Base-by-base conservation (phyloP, 2,113 vertebrate genomes). In the Pristiophorus japonicus region DNA sequence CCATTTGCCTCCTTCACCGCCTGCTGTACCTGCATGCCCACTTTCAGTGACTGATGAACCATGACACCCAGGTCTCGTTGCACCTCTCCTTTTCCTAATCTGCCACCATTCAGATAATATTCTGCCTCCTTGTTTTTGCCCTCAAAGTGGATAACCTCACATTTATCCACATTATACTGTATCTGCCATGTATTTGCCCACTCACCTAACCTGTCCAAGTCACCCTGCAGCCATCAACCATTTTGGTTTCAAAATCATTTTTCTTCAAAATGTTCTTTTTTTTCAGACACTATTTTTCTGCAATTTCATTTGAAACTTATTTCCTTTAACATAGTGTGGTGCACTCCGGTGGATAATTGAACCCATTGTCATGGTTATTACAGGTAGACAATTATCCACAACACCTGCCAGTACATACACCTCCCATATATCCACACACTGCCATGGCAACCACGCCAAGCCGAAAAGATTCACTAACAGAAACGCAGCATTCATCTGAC, bases 221-320 rank as follows among this genome's bases (percentile, higher is more conserved):
- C n/a, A n/a, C n/a, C n/a, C n/a, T n/a, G n/a, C n/a, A n/a, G n/a
- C n/a, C 88, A 63, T 92, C 88, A 92, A 92, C 59, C 59, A 22
- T 92, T 92, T 65, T 92, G 59, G 59, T 63, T 92, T 92, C 88
- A 81, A 81, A 81, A 81, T 45, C 78, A 42, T 81, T 81, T 81
- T 81, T 81, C 78, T 45, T 81, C 78, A 92, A 34, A 91, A 59
- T 63, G 88, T 92, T 92, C 88, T 92, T 92, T 92, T 92, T 92
- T 92, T n/a, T n/a, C n/a, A n/a, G n/a, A n/a, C n/a, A 90, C 24
- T 14, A 22, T 66, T 94, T 67, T 45, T 24, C 38, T 65, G 8
- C 18, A 16, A 30, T 94, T 90, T 67, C 6, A 45, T 4, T 45
- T 67, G 7, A 10, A 45, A 6, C 45, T 3, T 70, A n/a, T 30